Evolutionary conservation across 2,113 vertebrate species (phyloP), one percentile per base, ranked within the genome.

Genomic region (Phaethon lepturus): DNA sequence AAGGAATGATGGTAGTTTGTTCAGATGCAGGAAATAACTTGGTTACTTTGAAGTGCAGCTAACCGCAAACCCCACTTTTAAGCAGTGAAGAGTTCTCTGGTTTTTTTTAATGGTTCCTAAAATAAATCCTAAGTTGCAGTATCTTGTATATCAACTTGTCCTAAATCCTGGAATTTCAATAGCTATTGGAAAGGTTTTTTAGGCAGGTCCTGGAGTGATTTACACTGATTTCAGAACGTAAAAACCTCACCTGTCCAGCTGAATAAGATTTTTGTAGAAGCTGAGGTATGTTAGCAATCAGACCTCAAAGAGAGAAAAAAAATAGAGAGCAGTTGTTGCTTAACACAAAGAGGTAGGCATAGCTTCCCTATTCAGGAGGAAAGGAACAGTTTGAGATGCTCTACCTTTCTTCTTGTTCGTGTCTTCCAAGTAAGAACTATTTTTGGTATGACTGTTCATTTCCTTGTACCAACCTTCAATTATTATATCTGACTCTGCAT

Each of bases 21-120:
- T 80, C 25, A 64, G 38, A 76, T 88, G 52, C 29, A 31, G 62
- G 45, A 93, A 74, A 92, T 25, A 64, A 31, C 24, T 82, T 76
- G 18, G 31, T 86, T 91, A n/a, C 67, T 96, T 93, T 89, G 74
- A 97, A 95, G 74, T 73, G 75, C 55, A 91, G 19, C 25, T 87
- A 75, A 63, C 18, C n/a, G 25, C n/a, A 87, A 74, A 59, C 3
- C 5, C 7, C 8, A 50, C 13, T 74, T 82, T 38, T 14, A 44
- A 47, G 23, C 31, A 76, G 9, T 52, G 11, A 74, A 38, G 17
- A 31, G 3, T 20, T 83, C 5, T 55, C 10, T 67, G 2, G 2
- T 6, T 20, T 71, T 52, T 78, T 67, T 40, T 13, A 12, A 40
- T 35, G 4, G 1, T 53, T 40, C 11, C 9, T 76, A 22, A 82